Evolutionary conservation across 1,140 invertebrate species (phyloP), one percentile per base, ranked within the genome.

Genomic region (Papilio polytes): DNA sequence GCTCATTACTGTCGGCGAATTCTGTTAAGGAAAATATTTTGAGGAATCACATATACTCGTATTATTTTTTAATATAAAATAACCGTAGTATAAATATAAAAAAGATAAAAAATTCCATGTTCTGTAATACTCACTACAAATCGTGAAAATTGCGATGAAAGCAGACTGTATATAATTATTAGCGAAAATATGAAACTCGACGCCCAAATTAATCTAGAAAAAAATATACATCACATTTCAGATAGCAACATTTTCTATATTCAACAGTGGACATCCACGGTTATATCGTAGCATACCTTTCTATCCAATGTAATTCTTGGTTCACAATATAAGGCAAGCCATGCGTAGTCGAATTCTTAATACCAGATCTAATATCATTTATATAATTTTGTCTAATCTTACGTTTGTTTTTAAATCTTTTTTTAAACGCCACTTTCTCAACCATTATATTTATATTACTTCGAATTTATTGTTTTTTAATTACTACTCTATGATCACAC

Each of bases 1-100:
- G 0, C 96, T 97, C 79, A 97, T 96, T 1, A 97, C 97, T 0
- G 96, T 96, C 0, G 97, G 97, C 48, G 91, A 84, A 56, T 87
- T 85, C 94, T 94, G 81, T 53, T 83, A 85, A 84, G 72, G 1
- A 70, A 53, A 74, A 72, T 2, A 41, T 15, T 72, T 44, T 74
- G 3, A 53, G 44, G 63, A 73, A 51, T 77, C 15, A 26, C n/a
- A 66, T 15, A 53, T 20, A 66, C n/a, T 70, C 44, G n/a, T n/a
- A n/a, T n/a, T n/a, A n/a, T 10, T 73, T 80, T 80, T 63, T 51
- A 74, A 56, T 22, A 56, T 3, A 56, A 56, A 56, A n/a, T 20
- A n/a, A 41, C 0, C 36, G 36, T 41, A 41, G 6, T 8, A 8
- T 8, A 41, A 7, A 41, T 41, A 41, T 41, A 36, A 36, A 3